Conservation (phyloP, 2,113 vertebrate species). For the Macaca nemestrina region DNA sequence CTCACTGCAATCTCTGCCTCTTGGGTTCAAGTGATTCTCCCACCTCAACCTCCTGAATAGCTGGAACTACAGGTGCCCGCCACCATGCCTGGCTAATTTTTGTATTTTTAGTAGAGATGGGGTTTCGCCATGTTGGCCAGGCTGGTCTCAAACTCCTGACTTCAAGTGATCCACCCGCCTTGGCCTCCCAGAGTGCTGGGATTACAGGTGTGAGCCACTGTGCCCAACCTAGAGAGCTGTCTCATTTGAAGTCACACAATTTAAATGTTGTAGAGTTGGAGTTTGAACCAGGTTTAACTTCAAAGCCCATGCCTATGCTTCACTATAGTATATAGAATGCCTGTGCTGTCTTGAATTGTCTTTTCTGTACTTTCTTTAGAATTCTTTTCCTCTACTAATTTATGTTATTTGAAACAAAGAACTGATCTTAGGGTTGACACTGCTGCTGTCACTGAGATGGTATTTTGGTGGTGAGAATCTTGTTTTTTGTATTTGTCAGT, state of each 20-base stretch:
- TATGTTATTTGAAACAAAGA: neutral
- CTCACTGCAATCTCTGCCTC: no score
- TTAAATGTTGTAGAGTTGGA: neutral
- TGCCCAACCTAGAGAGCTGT: neutral
- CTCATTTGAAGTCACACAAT: neutral
- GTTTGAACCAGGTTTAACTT: neutral
- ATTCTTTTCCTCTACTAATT: neutral
- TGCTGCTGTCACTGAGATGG: slow-evolving; percentile 73
- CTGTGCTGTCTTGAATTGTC: neutral
- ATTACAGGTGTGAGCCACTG: no score
- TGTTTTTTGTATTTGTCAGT: slow-evolving; percentile 38
- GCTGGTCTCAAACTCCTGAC: no score
- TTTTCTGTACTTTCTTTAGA: neutral
- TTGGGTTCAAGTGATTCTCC: no score
- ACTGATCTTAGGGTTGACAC: slow-evolving; percentile 38
- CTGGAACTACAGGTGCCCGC: no score
- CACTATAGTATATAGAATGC: neutral
- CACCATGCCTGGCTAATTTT: no score
- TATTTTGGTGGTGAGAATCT: slow-evolving; percentile 68
- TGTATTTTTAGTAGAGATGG: no score
- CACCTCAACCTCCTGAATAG: no score
- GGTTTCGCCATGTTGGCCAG: no score
- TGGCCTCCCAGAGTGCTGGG: no score
- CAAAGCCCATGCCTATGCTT: neutral
- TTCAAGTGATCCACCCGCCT: no score